A percentile compares a stretch with the other conserved stretches of the same genome.
Conservation (phyloP, 2,797 vertebrate species). For the Acrossocheilus wenchowensis region DNA sequence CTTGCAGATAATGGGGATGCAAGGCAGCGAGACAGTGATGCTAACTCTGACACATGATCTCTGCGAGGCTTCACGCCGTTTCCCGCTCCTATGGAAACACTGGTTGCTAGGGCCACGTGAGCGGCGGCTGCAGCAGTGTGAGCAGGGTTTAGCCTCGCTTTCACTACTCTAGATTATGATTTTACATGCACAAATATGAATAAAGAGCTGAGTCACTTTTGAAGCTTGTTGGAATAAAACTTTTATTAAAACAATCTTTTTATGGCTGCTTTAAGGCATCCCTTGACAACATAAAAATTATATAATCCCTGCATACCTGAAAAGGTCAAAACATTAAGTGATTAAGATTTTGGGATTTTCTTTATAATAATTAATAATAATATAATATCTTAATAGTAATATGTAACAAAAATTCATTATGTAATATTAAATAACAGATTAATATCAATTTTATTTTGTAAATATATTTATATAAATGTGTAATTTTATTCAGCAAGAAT, state of each 20-base stretch:
- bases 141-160: constrained; percentile 12
- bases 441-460: background rate
- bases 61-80: background rate
- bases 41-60: constrained; percentile 36
- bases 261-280: background rate
- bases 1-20: constrained; percentile 8
- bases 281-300: background rate
- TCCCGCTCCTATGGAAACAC: constrained; percentile 49
- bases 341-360: background rate
- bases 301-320: background rate
- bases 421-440: background rate
- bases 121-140: background rate
- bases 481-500: background rate
- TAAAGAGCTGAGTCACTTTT: background rate
- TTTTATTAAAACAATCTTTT: background rate
- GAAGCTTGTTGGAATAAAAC: background rate
- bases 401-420: background rate
- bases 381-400: background rate
- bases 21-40: background rate
- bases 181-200: background rate
- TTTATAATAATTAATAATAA: background rate
- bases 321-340: background rate
- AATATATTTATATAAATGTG: background rate
- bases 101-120: constrained; percentile 42
- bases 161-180: background rate